Evolutionary conservation across 1,140 invertebrate species (phyloP), one percentile per base, ranked within the genome.

Genomic region (Apis dorsata): DNA sequence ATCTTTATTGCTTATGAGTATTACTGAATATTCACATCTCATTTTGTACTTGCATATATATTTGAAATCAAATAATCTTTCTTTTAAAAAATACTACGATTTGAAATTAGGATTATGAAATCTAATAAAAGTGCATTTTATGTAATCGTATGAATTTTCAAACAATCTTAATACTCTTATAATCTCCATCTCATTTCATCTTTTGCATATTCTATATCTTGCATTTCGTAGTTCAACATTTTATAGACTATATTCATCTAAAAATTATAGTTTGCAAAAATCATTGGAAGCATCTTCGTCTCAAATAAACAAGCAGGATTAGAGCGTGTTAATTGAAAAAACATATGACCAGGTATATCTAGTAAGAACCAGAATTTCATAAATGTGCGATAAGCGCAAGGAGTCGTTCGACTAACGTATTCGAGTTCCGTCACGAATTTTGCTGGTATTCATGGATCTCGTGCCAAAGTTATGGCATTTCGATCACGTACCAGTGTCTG

Each of bases 401-500:
- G 71, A 63, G 24, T 24, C 24, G 15, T 4, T 12, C 11, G 15
- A 24, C 24, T 24, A 10, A 0, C 49, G 74, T 78, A 55, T 65
- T 19, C 72, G 21, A 70, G 66, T 77, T 63, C 74, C 74, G 21
- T 34, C 66, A 77, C 66, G 81, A 55, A 78, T 62, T 78, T 82
- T 75, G 51, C 13, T 62, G 63, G 57, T 34, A 65, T 68, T 17
- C 63, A 19, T 11, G 24, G 17, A 24, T 34, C 80, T 53, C 59
- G 55, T 49, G 53, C 21, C 72, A 51, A 51, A 44, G 65, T 78
- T 78, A n/a, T 62, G 76, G 76, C 59, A 82, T 82, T 78, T 78
- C 81, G 75, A 82, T 82, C 81, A 82, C 81, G 81, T 82, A 78
- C 28, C 66, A 17, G 21, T 34, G 28, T 49, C 28, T 62, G 55